phyloP scores from a whole-genome alignment of 2,797 vertebrate species.

The Chaunax sp. region DNA sequence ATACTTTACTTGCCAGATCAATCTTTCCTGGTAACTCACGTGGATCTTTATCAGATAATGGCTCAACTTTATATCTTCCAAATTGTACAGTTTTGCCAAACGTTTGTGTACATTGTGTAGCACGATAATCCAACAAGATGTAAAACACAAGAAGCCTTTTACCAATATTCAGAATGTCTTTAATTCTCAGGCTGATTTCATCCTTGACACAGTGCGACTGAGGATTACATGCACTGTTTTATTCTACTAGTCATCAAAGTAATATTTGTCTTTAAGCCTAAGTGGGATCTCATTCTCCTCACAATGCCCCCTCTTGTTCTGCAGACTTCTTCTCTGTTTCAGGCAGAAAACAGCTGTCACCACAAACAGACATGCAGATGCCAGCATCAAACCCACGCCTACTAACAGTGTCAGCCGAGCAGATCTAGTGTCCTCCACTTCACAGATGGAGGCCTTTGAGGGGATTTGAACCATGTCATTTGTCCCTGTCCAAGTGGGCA shows the following conservation, averaged over 20 bases:
- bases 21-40: not conserved
- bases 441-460: slow-evolving; percentile 58
- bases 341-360: slow-evolving; percentile 64
- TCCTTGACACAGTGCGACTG: slow-evolving; percentile 47
- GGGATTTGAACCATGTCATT: slow-evolving; percentile 40
- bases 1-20: not conserved
- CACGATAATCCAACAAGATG: slow-evolving; percentile 29
- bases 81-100: slow-evolving; percentile 9
- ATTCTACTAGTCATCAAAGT: slow-evolving; percentile 66
- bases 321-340: slow-evolving; percentile 58
- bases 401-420: slow-evolving; percentile 59
- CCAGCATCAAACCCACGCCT: slow-evolving; percentile 71
- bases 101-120: slow-evolving; percentile 21
- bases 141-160: slow-evolving; percentile 44
- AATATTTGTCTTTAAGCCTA: slow-evolving; percentile 70
- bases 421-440: slow-evolving; percentile 42
- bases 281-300: slow-evolving; percentile 74
- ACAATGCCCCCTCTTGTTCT: slow-evolving; percentile 17
- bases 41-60: slow-evolving; percentile 35
- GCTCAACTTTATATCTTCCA: slow-evolving; percentile 18
- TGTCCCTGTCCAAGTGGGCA: slow-evolving; percentile 68
- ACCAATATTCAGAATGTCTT: slow-evolving; percentile 52
- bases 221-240: slow-evolving; percentile 50
- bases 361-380: slow-evolving; percentile 69
- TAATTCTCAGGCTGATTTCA: slow-evolving; percentile 50